phyloP scores from a whole-genome alignment of 2,797 vertebrate species.

The Clarias laeviceps region DNA sequence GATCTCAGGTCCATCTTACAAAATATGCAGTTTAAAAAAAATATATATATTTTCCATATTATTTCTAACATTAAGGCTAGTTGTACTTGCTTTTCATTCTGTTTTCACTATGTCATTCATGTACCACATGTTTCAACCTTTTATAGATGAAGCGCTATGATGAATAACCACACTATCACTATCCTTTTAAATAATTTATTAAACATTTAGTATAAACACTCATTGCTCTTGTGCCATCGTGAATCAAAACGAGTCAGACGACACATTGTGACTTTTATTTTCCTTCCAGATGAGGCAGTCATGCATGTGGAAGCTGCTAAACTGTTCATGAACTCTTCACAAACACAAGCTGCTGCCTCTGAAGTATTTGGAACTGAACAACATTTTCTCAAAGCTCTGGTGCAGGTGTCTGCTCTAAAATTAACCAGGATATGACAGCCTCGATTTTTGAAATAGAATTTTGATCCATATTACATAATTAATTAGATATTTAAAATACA shows the following conservation, averaged over 20 bases:
- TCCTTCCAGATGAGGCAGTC: slow-evolving; percentile 23
- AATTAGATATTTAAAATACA: background rate
- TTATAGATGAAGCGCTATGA: background rate
- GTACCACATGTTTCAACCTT: too few relatives aligned
- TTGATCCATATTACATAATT: background rate
- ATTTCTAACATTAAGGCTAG: background rate
- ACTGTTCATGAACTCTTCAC: slow-evolving; percentile 30
- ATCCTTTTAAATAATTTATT: background rate
- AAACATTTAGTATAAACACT: background rate
- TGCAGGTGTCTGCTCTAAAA: slow-evolving; percentile 21
- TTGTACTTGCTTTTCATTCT: background rate
- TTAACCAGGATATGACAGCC: slow-evolving; percentile 6
- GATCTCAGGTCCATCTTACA: background rate
- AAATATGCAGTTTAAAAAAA: background rate
- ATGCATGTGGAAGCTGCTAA: slow-evolving; percentile 24
- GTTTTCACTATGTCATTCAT: background rate
- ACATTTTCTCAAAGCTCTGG: slow-evolving; percentile 15
- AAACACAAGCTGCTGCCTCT: slow-evolving; percentile 18
- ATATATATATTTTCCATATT: too few relatives aligned
- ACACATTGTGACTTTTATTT: background rate
- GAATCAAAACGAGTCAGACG: background rate
- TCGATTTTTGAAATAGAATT: slow-evolving; percentile 1
- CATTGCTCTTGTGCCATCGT: background rate
- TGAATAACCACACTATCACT: background rate
- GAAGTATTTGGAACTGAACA: slow-evolving; percentile 10